Base-by-base conservation (phyloP, 2,113 vertebrate genomes). In the Pangasianodon hypophthalmus region DNA sequence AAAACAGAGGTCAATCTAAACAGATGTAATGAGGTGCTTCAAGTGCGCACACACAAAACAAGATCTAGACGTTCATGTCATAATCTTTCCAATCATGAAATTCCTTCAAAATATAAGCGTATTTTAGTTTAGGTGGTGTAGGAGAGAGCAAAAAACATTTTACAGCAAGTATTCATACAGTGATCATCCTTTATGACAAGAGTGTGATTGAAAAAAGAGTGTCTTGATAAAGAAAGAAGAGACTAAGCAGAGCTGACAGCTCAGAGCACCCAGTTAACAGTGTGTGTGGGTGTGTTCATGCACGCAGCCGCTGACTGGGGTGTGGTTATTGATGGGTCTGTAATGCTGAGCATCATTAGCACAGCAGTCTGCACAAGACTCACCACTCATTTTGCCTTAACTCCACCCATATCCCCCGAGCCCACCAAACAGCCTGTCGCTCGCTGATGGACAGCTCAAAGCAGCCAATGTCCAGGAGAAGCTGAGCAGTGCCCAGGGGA, bases 361-460 rank as follows among this genome's bases (percentile, higher is more conserved):
- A 91, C 92, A 94, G 92, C 94, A 94, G 94, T 93, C 93, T 84
- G 94, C 94, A 93, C 91, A 92, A 94, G 93, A 95, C 92, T 91
- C 91, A 89, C 80, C 77, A 48, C 58, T 60, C 60, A 11, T 71
- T 88, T 80, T 14, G 10, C 69, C 58, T 58, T 21, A 85, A 37
- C 10, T 93, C 93, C 48, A 84, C 86, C 67, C 90, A 26, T 75
- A 0, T 0, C 56, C 69, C 48, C 32, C 6, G 77, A 88, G 16
- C 6, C 52, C 50, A 29, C 94, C 94, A 95, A 95, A 94, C 88
- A 88, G 91, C 89, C 84, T 60, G 90, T 88, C 14, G 92, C 94
- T 91, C 88, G 88, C 91, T 32, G 92, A 92, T 88, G 91, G 94
- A 94, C 94, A 92, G 91, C 84, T 16, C 48, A 88, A 89, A 89